These are phyloP conservation scores for Gymnorhina tibicen DNA, from an alignment of 2,113 vertebrate genomes.

Conservation along the genomic window DNA sequence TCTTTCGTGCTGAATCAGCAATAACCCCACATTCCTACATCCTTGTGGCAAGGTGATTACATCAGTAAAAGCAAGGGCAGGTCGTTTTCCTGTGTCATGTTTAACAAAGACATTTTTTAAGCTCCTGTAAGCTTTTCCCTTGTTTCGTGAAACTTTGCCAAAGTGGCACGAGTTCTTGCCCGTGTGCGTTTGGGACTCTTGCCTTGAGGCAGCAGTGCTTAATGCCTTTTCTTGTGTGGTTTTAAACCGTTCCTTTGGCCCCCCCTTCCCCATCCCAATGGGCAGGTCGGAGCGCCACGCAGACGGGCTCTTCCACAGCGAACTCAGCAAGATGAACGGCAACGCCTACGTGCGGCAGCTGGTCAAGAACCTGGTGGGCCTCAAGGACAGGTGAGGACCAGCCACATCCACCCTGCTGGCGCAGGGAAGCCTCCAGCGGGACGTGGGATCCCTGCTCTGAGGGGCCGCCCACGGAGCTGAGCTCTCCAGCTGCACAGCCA, in stretches of 20 bases:
- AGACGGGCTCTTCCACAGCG: slow-evolving; percentile 71
- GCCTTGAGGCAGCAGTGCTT: not conserved
- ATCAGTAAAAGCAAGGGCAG: not conserved
- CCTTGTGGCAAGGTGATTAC: not conserved
- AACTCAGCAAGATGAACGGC: slow-evolving; percentile 72
- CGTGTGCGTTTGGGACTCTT: not conserved
- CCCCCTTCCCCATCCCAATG: too few relatives aligned
- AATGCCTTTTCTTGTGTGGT: not conserved
- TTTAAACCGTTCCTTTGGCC: not conserved
- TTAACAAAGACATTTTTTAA: not conserved
- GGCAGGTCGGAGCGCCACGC: slow-evolving; percentile 60
- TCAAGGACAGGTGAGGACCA: slow-evolving; percentile 50
- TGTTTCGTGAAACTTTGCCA: not conserved
- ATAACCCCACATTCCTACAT: not conserved
- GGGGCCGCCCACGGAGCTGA: not conserved
- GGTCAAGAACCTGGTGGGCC: slow-evolving; percentile 51
- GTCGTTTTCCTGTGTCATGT: not conserved
- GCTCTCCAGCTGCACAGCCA: not conserved
- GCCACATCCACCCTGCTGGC: not conserved
- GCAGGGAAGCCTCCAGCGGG: rapidly evolving
- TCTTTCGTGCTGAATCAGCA: not conserved
- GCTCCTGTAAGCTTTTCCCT: not conserved
- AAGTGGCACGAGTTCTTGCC: not conserved
- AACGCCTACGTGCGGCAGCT: slow-evolving; percentile 53
- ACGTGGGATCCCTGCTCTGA: not conserved